Evolutionary conservation across 2,797 vertebrate species (phyloP).

Genomic region (Dromococcyx pavoninus): DNA sequence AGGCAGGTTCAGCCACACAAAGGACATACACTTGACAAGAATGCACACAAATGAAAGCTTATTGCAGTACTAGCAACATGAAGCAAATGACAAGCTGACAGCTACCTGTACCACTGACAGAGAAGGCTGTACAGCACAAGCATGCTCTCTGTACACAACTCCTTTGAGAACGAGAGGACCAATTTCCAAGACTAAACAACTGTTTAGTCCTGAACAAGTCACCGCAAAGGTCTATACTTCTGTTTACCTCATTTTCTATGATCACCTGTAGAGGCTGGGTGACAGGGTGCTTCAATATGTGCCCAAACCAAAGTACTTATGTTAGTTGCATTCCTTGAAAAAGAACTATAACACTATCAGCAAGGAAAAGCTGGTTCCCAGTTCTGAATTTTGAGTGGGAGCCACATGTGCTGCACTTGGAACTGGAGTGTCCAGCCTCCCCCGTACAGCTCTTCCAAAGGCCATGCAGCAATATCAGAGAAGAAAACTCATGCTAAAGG

Average conservation of each 20-base stretch:
- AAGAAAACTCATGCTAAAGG: neutral
- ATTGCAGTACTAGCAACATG: neutral
- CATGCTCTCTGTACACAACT: neutral
- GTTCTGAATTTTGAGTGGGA: neutral
- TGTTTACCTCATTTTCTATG: neutral
- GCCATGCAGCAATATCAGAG: neutral
- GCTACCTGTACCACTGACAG: neutral
- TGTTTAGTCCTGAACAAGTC: neutral
- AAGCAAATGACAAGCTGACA: neutral
- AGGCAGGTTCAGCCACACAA: neutral
- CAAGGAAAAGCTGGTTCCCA: neutral
- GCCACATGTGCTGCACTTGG: neutral
- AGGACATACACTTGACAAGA: neutral
- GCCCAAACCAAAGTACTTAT: neutral
- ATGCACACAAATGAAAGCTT: neutral
- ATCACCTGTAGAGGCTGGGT: neutral
- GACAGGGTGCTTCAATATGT: neutral
- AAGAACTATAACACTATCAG: neutral
- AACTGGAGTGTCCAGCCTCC: neutral
- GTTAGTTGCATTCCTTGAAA: neutral
- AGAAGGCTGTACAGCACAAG: rapidly evolving
- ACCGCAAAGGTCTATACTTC: neutral
- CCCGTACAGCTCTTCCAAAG: neutral
- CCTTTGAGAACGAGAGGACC: neutral
- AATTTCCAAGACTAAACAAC: neutral